Conservation (phyloP, 2,113 vertebrate genomes). For the Paedocypris sp. region DNA sequence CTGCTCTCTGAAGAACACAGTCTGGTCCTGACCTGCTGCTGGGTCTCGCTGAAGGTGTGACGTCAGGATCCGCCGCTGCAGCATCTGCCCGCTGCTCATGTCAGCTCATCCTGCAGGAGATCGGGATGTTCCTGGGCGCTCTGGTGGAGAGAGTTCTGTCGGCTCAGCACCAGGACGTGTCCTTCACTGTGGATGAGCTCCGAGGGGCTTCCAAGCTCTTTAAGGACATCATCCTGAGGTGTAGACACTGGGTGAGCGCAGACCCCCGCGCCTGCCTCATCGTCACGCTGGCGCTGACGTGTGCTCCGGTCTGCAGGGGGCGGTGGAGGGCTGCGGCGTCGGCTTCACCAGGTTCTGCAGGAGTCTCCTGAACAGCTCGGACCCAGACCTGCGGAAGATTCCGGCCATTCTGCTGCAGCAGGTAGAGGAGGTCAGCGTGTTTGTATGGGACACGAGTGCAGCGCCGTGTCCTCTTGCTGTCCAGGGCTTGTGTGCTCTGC, state of each 20-base stretch:
- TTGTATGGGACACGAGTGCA: neutral
- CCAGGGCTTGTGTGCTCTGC: conserved; percentile 64
- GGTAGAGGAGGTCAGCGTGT: conserved; percentile 44
- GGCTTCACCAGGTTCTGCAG: conserved; percentile 70
- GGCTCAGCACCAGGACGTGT: neutral
- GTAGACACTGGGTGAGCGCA: conserved; percentile 77
- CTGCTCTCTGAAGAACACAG: conserved; percentile 77
- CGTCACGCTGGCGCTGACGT: too few species aligned
- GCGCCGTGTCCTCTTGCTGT: neutral
- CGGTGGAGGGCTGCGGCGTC: conserved; percentile 70
- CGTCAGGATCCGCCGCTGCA: too few species aligned
- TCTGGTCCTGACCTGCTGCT: conserved; percentile 81
- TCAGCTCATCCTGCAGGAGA: conserved; percentile 48
- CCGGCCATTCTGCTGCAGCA: conserved; percentile 61
- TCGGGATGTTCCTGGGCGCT: conserved; percentile 63
- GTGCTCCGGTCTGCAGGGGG: conserved; percentile 54
- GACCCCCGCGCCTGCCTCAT: too few species aligned
- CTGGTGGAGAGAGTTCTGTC: conserved; percentile 60
- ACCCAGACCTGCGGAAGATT: conserved; percentile 59
- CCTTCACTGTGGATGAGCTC: conserved; percentile 46
- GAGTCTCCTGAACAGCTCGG: conserved; percentile 52
- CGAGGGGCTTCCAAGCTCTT: conserved; percentile 59
- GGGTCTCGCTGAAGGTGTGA: conserved; percentile 82
- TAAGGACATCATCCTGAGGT: conserved; percentile 74
- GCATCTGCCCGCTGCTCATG: neutral